Percentiles rank a stretch among this genome's conserved stretches.
These are phyloP conservation scores for Picus viridis DNA, from an alignment of 2,797 vertebrate genomes.

Conservation along the genomic window DNA sequence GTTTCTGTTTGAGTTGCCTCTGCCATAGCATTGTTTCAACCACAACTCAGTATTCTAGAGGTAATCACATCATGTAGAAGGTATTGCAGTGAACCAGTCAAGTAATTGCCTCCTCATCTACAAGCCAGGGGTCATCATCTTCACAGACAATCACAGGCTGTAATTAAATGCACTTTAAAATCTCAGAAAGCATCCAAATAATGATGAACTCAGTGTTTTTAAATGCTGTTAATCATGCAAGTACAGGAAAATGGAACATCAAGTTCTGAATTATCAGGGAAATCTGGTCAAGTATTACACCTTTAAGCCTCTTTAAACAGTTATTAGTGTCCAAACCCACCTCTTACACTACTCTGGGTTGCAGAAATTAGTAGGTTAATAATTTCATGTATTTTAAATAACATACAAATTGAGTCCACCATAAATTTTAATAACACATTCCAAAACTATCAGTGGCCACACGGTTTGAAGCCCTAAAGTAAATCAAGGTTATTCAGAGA, in stretches of 20 bases:
- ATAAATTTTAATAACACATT: constrained; percentile 39
- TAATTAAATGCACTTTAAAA: constrained; percentile 44
- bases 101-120: not conserved
- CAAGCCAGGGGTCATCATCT: constrained; percentile 27
- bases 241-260: not conserved
- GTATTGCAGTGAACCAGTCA: not conserved
- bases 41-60: not conserved
- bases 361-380: constrained; percentile 34
- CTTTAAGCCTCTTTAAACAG: not conserved
- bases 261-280: not conserved
- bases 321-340: not conserved
- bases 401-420: constrained; percentile 15
- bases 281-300: not conserved
- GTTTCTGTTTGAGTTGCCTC: not conserved
- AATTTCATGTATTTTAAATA: constrained; percentile 35
- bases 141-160: not conserved
- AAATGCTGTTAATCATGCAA: constrained; percentile 24
- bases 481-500: constrained; percentile 29
- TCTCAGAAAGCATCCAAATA: constrained; percentile 33
- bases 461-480: constrained; percentile 22
- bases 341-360: not conserved
- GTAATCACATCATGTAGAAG: not conserved
- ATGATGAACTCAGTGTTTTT: not conserved
- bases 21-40: not conserved
- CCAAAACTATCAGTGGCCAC: not conserved